These are phyloP conservation scores for Porites lutea DNA, from an alignment of 64 coral and sea anemone genomes.

Conservation along the genomic window DNA sequence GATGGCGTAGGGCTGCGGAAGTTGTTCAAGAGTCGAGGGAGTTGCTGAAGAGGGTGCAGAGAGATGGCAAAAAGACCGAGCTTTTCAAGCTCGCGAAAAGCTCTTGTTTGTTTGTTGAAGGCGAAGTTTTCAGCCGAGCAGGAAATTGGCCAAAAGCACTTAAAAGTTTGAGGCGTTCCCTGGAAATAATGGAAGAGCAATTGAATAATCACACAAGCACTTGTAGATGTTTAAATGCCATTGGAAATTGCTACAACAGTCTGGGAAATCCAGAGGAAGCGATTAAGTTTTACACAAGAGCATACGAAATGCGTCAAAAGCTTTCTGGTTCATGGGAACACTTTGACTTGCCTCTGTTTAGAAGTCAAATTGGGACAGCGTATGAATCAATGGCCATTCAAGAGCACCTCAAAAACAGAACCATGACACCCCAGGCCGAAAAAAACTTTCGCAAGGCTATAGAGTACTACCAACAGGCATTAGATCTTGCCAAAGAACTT, in stretches of 20 bases:
- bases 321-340: conserved; percentile 42
- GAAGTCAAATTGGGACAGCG: conserved; percentile 46
- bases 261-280: neutral
- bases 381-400: conserved; percentile 31
- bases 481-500: conserved; percentile 44
- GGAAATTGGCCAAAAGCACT: neutral
- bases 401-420: neutral
- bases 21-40: conserved; percentile 6
- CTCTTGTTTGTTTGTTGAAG: conserved; percentile 18
- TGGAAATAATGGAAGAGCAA: conserved; percentile 27
- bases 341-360: conserved; percentile 47
- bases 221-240: conserved; percentile 37
- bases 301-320: conserved; percentile 38
- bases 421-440: neutral
- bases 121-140: conserved; percentile 11
- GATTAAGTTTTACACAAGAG: conserved; percentile 27
- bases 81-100: conserved; percentile 22
- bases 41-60: neutral
- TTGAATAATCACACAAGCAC: conserved; percentile 48
- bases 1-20: conserved; percentile 8
- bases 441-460: conserved; percentile 16
- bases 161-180: neutral
- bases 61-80: neutral
- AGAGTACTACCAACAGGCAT: conserved; percentile 41
- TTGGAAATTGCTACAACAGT: conserved; percentile 54